A percentile compares a stretch with the other conserved stretches of the same genome.
These are phyloP conservation scores for Glaucomys volans DNA, from an alignment of 2,113 vertebrate genomes.

Conservation along the genomic window DNA sequence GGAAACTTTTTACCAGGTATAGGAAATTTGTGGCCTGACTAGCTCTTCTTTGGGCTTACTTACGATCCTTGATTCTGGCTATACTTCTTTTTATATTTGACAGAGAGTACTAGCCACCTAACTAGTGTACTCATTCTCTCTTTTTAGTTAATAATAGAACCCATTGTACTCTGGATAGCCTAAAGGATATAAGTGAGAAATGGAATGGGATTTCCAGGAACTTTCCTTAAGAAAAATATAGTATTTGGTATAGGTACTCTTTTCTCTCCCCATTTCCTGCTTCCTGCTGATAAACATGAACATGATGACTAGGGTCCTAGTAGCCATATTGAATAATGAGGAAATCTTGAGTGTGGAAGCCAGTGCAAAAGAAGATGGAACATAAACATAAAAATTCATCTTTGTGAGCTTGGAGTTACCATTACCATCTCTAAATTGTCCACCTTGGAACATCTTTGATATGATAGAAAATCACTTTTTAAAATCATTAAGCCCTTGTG, in stretches of 20 bases:
- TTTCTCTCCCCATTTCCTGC: neutral
- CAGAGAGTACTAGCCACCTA: neutral
- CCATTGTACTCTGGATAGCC: neutral
- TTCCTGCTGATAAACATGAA: neutral
- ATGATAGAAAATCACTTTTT: neutral
- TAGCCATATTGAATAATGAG: neutral
- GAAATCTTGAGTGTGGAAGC: slow-evolving; percentile 7
- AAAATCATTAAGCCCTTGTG: neutral
- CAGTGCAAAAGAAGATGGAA: neutral
- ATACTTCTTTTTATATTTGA: slow-evolving; percentile 33
- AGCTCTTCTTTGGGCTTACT: neutral
- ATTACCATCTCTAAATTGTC: neutral
- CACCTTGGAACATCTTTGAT: slow-evolving; percentile 25
- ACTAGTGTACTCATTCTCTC: slow-evolving; percentile 10
- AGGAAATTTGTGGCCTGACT: neutral
- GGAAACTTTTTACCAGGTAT: neutral
- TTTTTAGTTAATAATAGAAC: slow-evolving; percentile 8
- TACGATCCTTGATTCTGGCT: neutral
- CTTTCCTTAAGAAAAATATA: neutral
- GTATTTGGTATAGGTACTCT: neutral
- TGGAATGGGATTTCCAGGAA: neutral
- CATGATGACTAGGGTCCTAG: neutral
- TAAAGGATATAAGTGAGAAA: neutral
- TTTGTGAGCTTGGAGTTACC: neutral
- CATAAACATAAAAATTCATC: slow-evolving; percentile 30